Evolutionary conservation across 2,888 invertebrate species (phyloP), one percentile per base, ranked within the genome.

Genomic region (Cheilosia soror): DNA sequence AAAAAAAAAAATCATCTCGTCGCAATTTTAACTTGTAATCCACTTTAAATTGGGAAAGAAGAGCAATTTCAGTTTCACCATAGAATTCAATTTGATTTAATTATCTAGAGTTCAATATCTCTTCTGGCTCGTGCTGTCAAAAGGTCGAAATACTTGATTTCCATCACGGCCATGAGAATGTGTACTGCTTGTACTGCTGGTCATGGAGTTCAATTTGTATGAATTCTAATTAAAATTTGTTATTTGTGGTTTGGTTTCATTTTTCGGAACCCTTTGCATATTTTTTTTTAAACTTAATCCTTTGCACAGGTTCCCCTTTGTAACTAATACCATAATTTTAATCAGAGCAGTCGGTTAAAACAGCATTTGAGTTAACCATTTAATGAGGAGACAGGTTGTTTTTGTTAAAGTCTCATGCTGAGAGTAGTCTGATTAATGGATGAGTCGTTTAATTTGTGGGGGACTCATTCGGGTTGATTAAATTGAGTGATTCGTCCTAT

Each of bases 151-250:
- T 47, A 20, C 6, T 20, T 20, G 7, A 60, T 60, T 29, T 44
- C 42, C n/a, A 42, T 42, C n/a, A 4, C 9, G n/a, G 40, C 53
- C 53, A 37, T 40, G n/a, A 4, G n/a, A 37, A 53, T 42, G 29
- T 27, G 29, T 66, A 44, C 15, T 15, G 5, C 20, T 20, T 20
- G 20, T 20, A 20, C 7, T 33, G 33, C 33, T 33, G 33, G 33
- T 33, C 33, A n/a, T 5, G 20, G 44, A 63, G 40, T 57, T 25
- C 55, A 77, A 62, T 77, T 77, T 47, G 44, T 63, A 20, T 77
- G 20, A 49, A 78, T 77, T 77, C 68, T 72, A 68, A 83, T 78
- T 83, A 57, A 77, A 83, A 37, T 40, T 29, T 25, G 6, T 20
- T 53, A 31, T 76, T 71, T 71, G 40, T 66, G 49, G 72, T 55